Evolutionary conservation across 2,888 invertebrate species (phyloP), one percentile per base, ranked within the genome.

Genomic region (Megaustenia siamemsis): DNA sequence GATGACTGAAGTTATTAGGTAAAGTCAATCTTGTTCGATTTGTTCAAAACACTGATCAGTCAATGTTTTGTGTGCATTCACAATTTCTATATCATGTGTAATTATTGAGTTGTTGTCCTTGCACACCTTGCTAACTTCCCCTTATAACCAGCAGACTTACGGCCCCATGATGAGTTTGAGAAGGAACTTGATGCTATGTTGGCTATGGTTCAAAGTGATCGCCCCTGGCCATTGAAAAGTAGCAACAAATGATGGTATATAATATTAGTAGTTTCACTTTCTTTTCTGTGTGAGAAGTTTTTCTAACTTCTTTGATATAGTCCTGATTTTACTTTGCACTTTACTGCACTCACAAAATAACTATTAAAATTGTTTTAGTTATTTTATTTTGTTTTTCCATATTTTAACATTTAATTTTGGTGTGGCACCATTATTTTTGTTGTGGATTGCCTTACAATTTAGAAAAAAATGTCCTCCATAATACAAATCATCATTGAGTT

Each of bases 141-240:
- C 49, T 53, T 78, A 32, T 49, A 60, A 85, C 82, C 82, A 85
- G 85, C 86, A 83, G 83, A 84, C 28, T 79, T 86, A 38, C 83
- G 77, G 60, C 78, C 87, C 60, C 87, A 88, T 73, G 90, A 90
- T 87, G 90, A 90, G 49, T 91, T 90, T 90, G 90, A 90, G 85
- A 87, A 86, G 85, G 91, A 91, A 85, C 87, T 91, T 63, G 91
- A 91, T 88, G 90, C 86, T 78, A 89, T 91, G 90, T 85, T 91
- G 80, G 86, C 86, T 77, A 68, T 79, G 87, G 84, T 86, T 49
- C 84, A 82, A 73, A 82, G 71, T 82, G 86, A 86, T 8, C 84
- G 82, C 24, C 84, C 86, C 38, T 86, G 86, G 86, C 84, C 86
- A n/a, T 78, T 86, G 68, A 78, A 82, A 78, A 53, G 86, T 86